Evolutionary conservation across 2,113 vertebrate genomes (phyloP).

Genomic region (Daubentonia madagascariensis): DNA sequence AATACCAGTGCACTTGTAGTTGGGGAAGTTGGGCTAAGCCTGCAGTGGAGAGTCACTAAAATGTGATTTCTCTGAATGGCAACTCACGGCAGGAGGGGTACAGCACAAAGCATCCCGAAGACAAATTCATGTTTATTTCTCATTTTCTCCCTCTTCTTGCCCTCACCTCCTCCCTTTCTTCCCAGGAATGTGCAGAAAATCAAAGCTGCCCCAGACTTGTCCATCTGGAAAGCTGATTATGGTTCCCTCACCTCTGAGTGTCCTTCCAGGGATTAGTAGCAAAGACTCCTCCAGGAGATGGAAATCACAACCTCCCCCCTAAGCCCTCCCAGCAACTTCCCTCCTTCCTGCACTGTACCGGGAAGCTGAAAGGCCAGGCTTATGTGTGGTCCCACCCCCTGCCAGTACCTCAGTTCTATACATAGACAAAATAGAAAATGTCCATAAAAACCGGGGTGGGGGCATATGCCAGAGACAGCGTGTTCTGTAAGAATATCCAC

Average conservation of each 20-base stretch:
- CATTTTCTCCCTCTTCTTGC: neutral
- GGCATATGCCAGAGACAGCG: neutral
- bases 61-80: neutral
- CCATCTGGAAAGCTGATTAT: slow-evolving; percentile 42
- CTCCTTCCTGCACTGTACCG: neutral
- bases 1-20: neutral
- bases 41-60: neutral
- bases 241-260: neutral
- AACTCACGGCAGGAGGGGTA: neutral
- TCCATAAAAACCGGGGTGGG: neutral
- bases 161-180: neutral
- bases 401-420: neutral
- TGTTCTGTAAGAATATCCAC: neutral
- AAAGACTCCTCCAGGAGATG: neutral
- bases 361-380: neutral
- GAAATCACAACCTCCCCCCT: neutral
- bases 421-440: accelerated
- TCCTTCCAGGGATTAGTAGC: slow-evolving; percentile 52
- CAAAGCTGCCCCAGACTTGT: neutral
- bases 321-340: accelerated
- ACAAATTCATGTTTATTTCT: neutral
- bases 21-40: accelerated
- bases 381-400: accelerated
- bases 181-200: neutral
- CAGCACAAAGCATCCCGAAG: neutral